phyloP scores from a whole-genome alignment of 2,113 vertebrate species.

The Emydura subglobosa region DNA sequence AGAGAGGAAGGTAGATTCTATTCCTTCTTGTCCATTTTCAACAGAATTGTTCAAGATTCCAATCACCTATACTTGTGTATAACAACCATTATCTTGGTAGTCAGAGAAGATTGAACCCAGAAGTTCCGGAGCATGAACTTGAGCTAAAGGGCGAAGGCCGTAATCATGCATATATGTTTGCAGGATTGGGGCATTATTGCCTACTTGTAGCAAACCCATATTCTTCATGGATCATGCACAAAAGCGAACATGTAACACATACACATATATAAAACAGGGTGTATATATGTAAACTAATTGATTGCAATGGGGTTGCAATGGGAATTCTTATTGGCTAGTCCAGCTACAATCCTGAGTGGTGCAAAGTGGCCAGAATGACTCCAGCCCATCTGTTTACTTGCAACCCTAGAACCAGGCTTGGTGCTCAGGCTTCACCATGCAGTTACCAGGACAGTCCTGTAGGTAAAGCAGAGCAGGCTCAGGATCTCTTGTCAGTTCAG shows the following conservation, averaged over 20 bases:
- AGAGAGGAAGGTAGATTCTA: not conserved
- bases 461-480: not conserved
- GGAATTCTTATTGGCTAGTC: not conserved
- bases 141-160: not conserved
- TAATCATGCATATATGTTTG: not conserved
- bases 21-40: slow-evolving; percentile 23
- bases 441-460: not conserved
- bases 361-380: not conserved
- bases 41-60: slow-evolving; percentile 23
- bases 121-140: not conserved
- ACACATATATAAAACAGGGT: not conserved
- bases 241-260: not conserved
- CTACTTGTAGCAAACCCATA: not conserved
- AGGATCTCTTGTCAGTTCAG: not conserved
- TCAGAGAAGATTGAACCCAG: not conserved
- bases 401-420: not conserved
- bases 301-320: not conserved
- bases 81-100: not conserved
- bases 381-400: accelerated
- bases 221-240: not conserved
- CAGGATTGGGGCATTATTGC: not conserved
- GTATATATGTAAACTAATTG: not conserved
- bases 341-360: not conserved
- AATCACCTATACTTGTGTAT: not conserved
- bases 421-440: not conserved